phyloP scores from a whole-genome alignment of 2,888 invertebrate species.

The Andricus curvator region DNA sequence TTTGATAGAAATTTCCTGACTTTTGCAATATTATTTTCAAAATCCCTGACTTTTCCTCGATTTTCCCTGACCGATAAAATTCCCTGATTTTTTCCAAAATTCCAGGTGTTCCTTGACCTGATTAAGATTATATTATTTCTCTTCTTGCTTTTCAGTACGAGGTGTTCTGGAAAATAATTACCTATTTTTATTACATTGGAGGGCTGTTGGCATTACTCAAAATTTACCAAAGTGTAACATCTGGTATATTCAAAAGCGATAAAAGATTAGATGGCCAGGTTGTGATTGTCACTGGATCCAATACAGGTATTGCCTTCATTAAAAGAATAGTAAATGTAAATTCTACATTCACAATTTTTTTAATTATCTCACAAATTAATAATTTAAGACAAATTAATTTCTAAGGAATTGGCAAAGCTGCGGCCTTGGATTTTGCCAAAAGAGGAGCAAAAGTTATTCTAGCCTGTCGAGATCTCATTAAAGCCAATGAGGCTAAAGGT shows the following conservation, averaged over 20 bases:
- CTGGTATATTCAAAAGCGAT: conserved; percentile 1
- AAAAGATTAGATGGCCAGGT: conserved; percentile 29
- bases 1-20: too few species aligned
- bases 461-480: conserved; percentile 13
- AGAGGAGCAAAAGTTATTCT: conserved; percentile 31
- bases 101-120: too few species aligned
- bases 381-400: not conserved
- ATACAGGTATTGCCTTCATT: not conserved
- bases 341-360: too few species aligned
- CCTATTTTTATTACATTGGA: conserved; percentile 12
- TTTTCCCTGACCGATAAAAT: too few species aligned
- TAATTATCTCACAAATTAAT: not conserved
- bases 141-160: conserved; percentile 4
- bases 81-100: too few species aligned
- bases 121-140: not conserved
- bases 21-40: too few species aligned
- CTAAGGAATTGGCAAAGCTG: conserved; percentile 16
- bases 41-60: too few species aligned
- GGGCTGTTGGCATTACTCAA: not conserved
- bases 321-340: too few species aligned
- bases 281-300: conserved; percentile 17
- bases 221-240: conserved; percentile 3
- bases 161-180: conserved; percentile 1
- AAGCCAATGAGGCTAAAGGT: conserved; percentile 13
- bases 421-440: conserved; percentile 20